Evolutionary conservation across 2,888 invertebrate species (phyloP).

Genomic region (Teinopalpus imperialis): DNA sequence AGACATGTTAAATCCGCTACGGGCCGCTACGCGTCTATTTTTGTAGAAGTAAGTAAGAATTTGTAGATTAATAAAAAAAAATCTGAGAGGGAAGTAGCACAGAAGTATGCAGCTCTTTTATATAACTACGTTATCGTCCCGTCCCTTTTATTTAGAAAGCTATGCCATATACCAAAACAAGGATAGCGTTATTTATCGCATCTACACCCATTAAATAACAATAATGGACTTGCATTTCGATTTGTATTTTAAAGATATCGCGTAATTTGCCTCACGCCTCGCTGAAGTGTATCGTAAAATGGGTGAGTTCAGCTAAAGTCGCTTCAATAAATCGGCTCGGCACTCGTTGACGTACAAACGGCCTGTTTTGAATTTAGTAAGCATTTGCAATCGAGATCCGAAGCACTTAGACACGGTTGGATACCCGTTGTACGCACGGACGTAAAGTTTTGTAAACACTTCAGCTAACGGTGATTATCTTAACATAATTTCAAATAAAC

Average conservation of each 20-base stretch:
- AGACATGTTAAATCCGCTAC: no score
- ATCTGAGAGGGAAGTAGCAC: no score
- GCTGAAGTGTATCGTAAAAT: constrained; percentile 30
- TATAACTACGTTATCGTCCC: no score
- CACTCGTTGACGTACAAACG: constrained; percentile 64
- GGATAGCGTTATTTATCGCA: background rate
- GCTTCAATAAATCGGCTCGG: constrained; percentile 65
- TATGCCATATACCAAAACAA: background rate
- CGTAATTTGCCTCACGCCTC: constrained; percentile 20
- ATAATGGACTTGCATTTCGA: constrained; percentile 8
- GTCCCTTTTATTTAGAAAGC: no score
- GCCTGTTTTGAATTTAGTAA: constrained; percentile 76
- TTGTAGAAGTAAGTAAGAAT: no score
- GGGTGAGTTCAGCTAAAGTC: constrained; percentile 45
- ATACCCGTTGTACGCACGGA: constrained; percentile 44
- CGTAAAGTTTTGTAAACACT: background rate
- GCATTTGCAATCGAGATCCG: constrained; percentile 66
- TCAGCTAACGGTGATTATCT: no score
- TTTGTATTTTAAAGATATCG: constrained; percentile 24
- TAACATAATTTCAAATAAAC: no score
- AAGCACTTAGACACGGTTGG: constrained; percentile 73
- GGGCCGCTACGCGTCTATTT: no score
- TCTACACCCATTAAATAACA: constrained; percentile 6
- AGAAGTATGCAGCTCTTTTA: no score
- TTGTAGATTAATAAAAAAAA: no score